Evolutionary conservation across 2,888 invertebrate genomes (phyloP), one percentile per base, ranked within the genome.

Genomic region (Agrotis ipsilon): DNA sequence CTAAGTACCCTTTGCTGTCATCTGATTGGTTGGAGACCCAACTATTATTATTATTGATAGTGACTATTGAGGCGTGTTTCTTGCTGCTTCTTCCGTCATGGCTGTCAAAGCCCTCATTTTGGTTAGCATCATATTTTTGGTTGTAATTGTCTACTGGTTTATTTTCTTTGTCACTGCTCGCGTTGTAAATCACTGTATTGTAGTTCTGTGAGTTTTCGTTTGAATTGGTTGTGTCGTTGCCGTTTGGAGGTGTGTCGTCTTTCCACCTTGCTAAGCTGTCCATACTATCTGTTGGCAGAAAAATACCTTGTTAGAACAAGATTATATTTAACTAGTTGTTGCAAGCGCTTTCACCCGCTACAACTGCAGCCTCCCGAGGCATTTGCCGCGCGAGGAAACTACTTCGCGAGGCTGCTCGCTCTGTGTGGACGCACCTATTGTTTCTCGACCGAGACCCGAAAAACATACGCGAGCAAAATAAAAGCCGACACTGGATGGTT

Each of bases 211-310:
- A 94, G 84, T 94, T 94, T 48, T 96, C 94, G 86, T 92, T 94
- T 5, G 95, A 94, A 81, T 89, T 93, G 64, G 93, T 93, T 3
- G 95, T 92, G 81, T 96, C 96, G 86, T 96, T 96, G 5, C 94
- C 96, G 89, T 95, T 96, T 0, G 96, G 96, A 6, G 96, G 96
- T 0, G 96, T 96, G 85, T 96, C 96, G 85, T 96, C 96, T 86
- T 96, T 96, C 96, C 96, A 96, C 82, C 96, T 88, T 18, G 95
- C 97, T 49, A 96, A 90, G 83, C 96, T 96, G 84, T 96, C 97
- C 93, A 96, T 95, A 78, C 96, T 97, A 55, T 96, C 93, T 97
- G 96, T 66, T 66, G 66, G 51, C 14, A n/a, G 6, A 63, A 64
- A 58, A 43, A 18, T 1, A 55, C 48, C 16, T n/a, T 52, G 3